Conservation (phyloP, 1,140 invertebrate genomes). For the Bombus turneri region DNA sequence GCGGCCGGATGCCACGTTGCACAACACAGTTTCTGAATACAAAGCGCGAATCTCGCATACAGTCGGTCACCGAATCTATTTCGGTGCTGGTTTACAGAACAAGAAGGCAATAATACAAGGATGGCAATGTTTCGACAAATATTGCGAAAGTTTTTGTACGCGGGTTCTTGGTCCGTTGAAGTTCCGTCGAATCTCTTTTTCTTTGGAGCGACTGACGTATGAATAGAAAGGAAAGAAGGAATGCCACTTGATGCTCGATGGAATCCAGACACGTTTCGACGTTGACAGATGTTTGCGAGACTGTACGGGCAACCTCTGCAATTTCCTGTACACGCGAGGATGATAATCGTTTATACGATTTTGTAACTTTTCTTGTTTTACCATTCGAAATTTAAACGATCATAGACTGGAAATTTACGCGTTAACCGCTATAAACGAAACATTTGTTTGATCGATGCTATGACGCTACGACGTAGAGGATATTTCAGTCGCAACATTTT, state of each 20-base stretch:
- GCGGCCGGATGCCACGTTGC: slow-evolving; percentile 30
- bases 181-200: slow-evolving; percentile 55
- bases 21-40: slow-evolving; percentile 52
- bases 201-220: slow-evolving; percentile 37
- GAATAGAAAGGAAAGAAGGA: slow-evolving; percentile 37
- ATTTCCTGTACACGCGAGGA: background rate
- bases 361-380: background rate
- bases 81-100: slow-evolving; percentile 52
- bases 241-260: slow-evolving; percentile 39
- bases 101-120: slow-evolving; percentile 61
- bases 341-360: background rate
- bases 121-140: slow-evolving; percentile 61
- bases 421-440: background rate
- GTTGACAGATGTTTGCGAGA: slow-evolving; percentile 32
- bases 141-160: slow-evolving; percentile 71
- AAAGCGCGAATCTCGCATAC: slow-evolving; percentile 48
- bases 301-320: no score
- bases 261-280: slow-evolving; percentile 27
- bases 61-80: slow-evolving; percentile 49
- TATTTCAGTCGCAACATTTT: slow-evolving; percentile 6
- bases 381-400: background rate
- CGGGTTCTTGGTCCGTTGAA: slow-evolving; percentile 57
- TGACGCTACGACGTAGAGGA: background rate
- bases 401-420: background rate
- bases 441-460: slow-evolving; percentile 4